Evolutionary conservation across 2,113 vertebrate species (phyloP).

Genomic region (Hippopotamus amphibius): DNA sequence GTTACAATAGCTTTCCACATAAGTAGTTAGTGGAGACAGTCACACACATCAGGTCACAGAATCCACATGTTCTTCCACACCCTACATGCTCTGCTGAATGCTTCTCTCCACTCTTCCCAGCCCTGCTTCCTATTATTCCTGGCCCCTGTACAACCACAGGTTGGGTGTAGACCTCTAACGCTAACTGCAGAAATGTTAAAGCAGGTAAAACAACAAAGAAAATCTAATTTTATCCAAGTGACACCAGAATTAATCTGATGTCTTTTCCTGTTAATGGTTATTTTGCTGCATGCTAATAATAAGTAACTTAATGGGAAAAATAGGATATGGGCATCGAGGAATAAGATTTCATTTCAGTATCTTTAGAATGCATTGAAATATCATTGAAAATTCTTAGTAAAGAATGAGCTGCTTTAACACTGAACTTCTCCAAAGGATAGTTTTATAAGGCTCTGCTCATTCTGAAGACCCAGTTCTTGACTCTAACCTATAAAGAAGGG

Average conservation of each 20-base stretch:
- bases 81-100: rapidly evolving
- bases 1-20: rapidly evolving
- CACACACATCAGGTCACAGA: neutral
- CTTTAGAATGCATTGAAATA: neutral
- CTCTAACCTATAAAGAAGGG: neutral
- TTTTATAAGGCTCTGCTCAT: neutral
- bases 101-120: neutral
- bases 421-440: neutral
- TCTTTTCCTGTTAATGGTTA: neutral
- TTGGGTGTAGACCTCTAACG: neutral
- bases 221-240: neutral
- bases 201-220: neutral
- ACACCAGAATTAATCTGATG: neutral
- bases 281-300: neutral
- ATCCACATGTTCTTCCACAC: neutral
- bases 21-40: neutral
- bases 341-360: neutral
- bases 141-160: neutral
- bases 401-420: neutral
- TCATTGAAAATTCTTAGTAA: conserved; percentile 1
- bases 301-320: neutral
- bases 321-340: neutral
- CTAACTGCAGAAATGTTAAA: neutral
- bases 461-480: neutral
- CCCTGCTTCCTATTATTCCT: too few species aligned